These are phyloP conservation scores for Aproaerema taeniolella DNA, from an alignment of 2,888 invertebrate species.

Conservation along the genomic window DNA sequence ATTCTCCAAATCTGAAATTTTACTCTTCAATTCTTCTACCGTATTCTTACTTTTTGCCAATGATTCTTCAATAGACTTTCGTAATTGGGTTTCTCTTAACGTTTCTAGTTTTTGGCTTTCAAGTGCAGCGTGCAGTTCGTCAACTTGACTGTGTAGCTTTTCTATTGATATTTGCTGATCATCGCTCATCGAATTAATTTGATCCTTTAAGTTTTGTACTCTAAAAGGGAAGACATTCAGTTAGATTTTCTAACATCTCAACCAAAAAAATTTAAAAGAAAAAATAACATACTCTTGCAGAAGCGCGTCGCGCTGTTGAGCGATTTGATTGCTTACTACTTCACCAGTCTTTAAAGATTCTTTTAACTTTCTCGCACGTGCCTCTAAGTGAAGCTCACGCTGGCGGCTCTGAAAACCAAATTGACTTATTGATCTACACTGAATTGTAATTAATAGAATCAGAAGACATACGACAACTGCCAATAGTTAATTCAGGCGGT, in stretches of 20 bases:
- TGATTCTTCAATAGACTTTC: conserved; percentile 34
- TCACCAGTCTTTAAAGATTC: conserved; percentile 66
- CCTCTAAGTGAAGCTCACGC: conserved; percentile 60
- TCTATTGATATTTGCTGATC: conserved; percentile 44
- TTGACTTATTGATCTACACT: too few relatives aligned
- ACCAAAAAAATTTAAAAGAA: conserved; percentile 3
- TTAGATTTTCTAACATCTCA: too few relatives aligned
- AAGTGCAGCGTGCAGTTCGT: conserved; percentile 36
- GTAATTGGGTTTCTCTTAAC: conserved; percentile 39
- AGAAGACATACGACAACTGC: too few relatives aligned
- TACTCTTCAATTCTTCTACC: conserved; percentile 45
- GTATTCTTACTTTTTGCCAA: conserved; percentile 36
- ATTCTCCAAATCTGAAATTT: conserved; percentile 51
- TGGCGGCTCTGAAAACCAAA: conserved; percentile 49
- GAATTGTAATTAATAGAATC: too few relatives aligned
- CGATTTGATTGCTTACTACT: conserved; percentile 49
- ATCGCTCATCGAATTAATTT: conserved; percentile 41
- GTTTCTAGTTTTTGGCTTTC: conserved; percentile 39
- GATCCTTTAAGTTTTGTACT: conserved; percentile 46
- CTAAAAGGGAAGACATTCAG: conserved; percentile 31
- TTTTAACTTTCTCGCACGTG: conserved; percentile 61
- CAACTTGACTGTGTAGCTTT: conserved; percentile 47
- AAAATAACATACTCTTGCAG: conserved; percentile 46
- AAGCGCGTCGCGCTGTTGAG: conserved; percentile 54
- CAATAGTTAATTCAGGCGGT: too few relatives aligned